Base-by-base conservation (phyloP, 2,888 invertebrate genomes). In the Temnothorax unifasciatus region DNA sequence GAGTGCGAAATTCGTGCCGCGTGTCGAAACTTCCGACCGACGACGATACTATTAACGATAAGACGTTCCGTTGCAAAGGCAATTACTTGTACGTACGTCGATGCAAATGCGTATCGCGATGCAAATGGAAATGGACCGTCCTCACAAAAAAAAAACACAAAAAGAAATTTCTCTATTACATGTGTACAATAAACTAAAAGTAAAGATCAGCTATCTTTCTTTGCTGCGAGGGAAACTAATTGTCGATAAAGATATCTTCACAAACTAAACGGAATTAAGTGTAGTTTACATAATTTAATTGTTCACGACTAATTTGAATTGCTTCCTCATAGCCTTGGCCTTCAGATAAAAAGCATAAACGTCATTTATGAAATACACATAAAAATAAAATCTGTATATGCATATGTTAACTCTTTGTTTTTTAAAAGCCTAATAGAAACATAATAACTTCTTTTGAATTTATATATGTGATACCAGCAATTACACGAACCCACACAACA, bases 1-100 rank as follows among this genome's bases (percentile, higher is more conserved):
- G 52, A 66, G 52, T 52, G 77, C 77, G 54, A 79, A 71, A 79
- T 71, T 79, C 71, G 77, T 69, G 34, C 57, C 71, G 77, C 77
- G 71, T 79, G 77, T 79, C 71, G 77, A 79, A 79, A 79, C 71
- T 79, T 79, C 79, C 79, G 79, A 63, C 63, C 75, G 18, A 63
- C 75, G 50, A 71, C 57, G 69, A 71, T 79, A 69, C 69, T 79
- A 57, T 69, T 47, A 59, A 41, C 57, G 71, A 79, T 79, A 71
- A 79, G 73, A 59, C 59, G 34, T 69, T 25, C 21, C 71, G 44
- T 47, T 34, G 34, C 13, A 69, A 71, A 68, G 29, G 41, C 3
- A 79, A 59, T 77, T 77, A 52, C 21, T 21, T 57, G 38, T 57
- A 73, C 15, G 34, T 57, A 57, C 34, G 21, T 47, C 21, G 34